Conservation (phyloP, 2,113 vertebrate species). For the Campylorhamphus procurvoides region DNA sequence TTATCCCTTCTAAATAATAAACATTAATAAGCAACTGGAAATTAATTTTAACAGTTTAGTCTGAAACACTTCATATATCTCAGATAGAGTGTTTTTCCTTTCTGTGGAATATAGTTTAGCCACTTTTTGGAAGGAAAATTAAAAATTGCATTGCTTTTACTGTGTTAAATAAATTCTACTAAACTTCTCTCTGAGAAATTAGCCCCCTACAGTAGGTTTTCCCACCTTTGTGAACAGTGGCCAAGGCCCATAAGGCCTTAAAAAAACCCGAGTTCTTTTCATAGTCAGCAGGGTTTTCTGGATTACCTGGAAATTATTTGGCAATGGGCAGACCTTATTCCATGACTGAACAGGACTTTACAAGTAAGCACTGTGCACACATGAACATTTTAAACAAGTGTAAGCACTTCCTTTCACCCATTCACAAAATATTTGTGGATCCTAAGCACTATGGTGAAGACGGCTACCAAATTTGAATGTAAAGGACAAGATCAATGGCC, state of each 20-base stretch:
- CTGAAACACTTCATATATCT: not conserved
- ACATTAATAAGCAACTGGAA: not conserved
- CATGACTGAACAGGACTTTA: not conserved
- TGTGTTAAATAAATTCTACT: not conserved
- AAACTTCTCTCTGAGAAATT: not conserved
- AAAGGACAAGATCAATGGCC: not conserved
- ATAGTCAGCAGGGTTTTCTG: not conserved
- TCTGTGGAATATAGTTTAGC: not conserved
- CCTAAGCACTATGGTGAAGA: not conserved
- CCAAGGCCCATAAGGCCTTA: not conserved
- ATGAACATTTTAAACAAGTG: not conserved
- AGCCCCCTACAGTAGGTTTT: not conserved
- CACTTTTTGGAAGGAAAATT: not conserved
- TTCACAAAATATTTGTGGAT: not conserved
- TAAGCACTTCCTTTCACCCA: not conserved
- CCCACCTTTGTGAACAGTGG: not conserved
- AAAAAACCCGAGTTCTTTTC: not conserved
- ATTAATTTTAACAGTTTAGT: not conserved
- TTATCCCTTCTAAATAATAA: not conserved
- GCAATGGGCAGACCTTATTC: not conserved
- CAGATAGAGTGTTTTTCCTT: not conserved
- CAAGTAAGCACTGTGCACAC: not conserved
- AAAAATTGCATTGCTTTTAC: not conserved
- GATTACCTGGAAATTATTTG: not conserved
- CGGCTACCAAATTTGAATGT: not conserved